These are phyloP conservation scores for Smittia aterrima DNA, from an alignment of 2,888 invertebrate genomes.

Conservation along the genomic window DNA sequence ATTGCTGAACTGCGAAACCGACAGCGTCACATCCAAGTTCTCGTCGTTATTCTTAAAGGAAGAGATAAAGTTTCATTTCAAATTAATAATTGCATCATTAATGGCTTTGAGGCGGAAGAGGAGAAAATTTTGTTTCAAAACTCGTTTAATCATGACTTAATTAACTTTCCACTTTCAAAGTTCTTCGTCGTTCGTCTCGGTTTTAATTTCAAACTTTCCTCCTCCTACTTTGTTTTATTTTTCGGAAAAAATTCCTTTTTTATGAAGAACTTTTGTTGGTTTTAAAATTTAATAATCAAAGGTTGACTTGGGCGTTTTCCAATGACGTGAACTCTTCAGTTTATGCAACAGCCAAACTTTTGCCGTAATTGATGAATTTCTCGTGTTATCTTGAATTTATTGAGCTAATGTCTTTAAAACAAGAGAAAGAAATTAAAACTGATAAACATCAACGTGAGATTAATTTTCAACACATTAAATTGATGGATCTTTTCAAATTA, in stretches of 20 bases:
- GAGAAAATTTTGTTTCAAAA: not conserved
- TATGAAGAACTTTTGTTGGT: not conserved
- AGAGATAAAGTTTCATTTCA: constrained; percentile 9
- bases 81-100: constrained; percentile 32
- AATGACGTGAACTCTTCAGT: no score
- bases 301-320: not conserved
- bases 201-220: not conserved
- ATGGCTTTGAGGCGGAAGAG: not conserved
- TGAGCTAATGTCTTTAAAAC: not conserved
- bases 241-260: not conserved
- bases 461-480: constrained; percentile 41
- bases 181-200: not conserved
- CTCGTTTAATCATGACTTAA: constrained; percentile 36
- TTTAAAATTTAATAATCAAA: constrained; percentile 3
- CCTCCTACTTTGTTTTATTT: not conserved
- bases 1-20: constrained; percentile 2
- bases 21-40: constrained; percentile 24
- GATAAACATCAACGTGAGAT: constrained; percentile 34
- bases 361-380: no score
- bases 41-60: constrained; percentile 28
- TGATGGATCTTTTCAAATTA: constrained; percentile 40
- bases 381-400: no score
- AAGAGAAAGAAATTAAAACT: constrained; percentile 25
- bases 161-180: constrained; percentile 29
- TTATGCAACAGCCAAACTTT: no score